A percentile compares a stretch with the other conserved stretches of the same genome.
Evolutionary conservation across 1,140 invertebrate species (phyloP).

Genomic region (Chironomus tepperi): DNA sequence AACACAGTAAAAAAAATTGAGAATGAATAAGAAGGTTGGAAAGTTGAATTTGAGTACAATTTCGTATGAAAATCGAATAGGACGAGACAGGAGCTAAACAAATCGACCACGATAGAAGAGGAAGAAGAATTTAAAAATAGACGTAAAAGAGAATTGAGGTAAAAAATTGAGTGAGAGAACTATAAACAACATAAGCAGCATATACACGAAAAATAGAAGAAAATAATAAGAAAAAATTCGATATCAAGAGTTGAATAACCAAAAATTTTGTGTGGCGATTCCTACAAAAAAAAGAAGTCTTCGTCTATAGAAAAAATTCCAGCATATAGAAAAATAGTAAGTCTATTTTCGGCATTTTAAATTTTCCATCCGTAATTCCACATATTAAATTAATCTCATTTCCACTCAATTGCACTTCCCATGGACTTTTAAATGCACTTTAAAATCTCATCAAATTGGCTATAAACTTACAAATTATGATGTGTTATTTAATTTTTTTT

Average conservation of each 20-base stretch:
- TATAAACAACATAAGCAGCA: constrained; percentile 8
- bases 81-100: not conserved
- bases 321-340: not conserved
- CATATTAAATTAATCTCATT: not conserved
- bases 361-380: not conserved
- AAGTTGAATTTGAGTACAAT: not conserved
- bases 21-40: no score
- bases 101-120: not conserved
- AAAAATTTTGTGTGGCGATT: not conserved
- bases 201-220: not conserved
- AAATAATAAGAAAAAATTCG: not conserved
- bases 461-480: constrained; percentile 10
- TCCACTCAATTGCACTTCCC: not conserved
- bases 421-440: not conserved
- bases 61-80: not conserved
- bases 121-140: constrained; percentile 12
- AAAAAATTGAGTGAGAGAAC: not conserved
- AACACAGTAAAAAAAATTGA: no score
- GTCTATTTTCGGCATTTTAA: not conserved
- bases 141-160: not conserved
- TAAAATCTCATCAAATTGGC: not conserved
- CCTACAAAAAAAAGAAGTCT: not conserved
- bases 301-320: not conserved
- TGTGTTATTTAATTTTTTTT: constrained; percentile 10
- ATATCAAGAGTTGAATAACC: constrained; percentile 8